phyloP scores from a whole-genome alignment of 2,797 vertebrate genomes.

The Ptychobarbus kaznakovi region DNA sequence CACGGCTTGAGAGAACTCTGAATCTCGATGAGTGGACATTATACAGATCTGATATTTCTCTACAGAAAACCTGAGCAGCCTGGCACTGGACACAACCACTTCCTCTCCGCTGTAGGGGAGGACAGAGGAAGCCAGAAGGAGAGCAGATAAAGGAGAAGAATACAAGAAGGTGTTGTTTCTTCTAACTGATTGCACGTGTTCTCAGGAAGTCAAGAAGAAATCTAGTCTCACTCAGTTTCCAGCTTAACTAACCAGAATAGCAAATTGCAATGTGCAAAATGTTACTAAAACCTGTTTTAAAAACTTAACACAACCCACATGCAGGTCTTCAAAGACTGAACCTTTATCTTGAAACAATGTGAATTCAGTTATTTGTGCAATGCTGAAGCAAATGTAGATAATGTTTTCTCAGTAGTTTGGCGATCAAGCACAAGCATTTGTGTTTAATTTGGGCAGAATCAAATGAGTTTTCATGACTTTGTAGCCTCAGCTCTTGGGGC shows the following conservation, averaged over 20 bases:
- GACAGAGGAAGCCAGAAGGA: constrained; percentile 21
- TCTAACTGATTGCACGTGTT: constrained; percentile 45
- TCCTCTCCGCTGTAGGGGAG: not conserved
- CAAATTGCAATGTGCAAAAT: not conserved
- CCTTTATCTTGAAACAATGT: not conserved
- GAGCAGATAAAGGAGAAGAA: constrained; percentile 13
- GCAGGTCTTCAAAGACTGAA: not conserved
- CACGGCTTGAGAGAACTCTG: not conserved
- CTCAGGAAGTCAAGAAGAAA: constrained; percentile 23
- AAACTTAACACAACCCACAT: not conserved
- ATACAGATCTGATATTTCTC: not conserved
- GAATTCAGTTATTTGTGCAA: not conserved
- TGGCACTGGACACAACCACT: constrained; percentile 30
- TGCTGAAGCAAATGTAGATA: not conserved
- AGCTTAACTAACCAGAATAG: constrained; percentile 4
- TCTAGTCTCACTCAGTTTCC: constrained; percentile 7
- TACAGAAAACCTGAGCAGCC: constrained; percentile 11
- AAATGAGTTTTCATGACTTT: not conserved
- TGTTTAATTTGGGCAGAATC: not conserved
- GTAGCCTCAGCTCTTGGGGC: not conserved
- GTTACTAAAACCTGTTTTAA: not conserved
- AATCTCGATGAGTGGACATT: not conserved
- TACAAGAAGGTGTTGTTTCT: constrained; percentile 36
- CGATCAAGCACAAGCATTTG: not conserved
- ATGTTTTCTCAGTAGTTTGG: not conserved